These are phyloP conservation scores for Apodemus agrarius DNA, from an alignment of 2,797 vertebrate genomes.

Conservation along the genomic window DNA sequence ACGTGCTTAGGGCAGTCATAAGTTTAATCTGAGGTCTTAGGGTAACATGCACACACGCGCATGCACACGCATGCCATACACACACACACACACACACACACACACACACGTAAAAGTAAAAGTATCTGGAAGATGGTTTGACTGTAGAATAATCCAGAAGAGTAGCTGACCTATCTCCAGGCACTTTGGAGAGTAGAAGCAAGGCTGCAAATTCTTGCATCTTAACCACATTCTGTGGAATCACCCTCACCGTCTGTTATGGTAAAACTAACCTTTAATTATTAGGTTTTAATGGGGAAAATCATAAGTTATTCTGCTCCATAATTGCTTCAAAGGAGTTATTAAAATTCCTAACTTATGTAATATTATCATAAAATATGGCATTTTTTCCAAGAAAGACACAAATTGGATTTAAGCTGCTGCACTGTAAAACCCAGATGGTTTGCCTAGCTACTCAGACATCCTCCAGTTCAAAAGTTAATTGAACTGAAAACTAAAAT, in stretches of 20 bases:
- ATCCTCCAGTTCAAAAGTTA: constrained; percentile 82
- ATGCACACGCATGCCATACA: no score
- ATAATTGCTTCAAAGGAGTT: constrained; percentile 69
- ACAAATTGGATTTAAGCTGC: constrained; percentile 76
- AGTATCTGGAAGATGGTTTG: neutral
- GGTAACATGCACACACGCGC: neutral
- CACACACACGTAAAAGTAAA: neutral
- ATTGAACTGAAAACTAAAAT: constrained; percentile 81
- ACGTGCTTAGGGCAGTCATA: neutral
- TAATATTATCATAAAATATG: constrained; percentile 82
- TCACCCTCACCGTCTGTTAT: constrained; percentile 62
- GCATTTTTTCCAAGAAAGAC: constrained; percentile 77
- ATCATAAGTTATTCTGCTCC: constrained; percentile 57
- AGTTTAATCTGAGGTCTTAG: neutral
- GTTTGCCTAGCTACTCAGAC: constrained; percentile 77
- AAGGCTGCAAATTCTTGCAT: constrained; percentile 19
- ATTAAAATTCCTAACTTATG: constrained; percentile 79
- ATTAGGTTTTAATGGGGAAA: constrained; percentile 74
- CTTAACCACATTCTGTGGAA: constrained; percentile 29
- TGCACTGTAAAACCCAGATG: constrained; percentile 81
- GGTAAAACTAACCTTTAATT: constrained; percentile 73
- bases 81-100: neutral
- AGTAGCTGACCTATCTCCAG: constrained; percentile 23
- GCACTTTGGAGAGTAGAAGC: constrained; percentile 21
- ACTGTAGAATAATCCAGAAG: constrained; percentile 3